Conservation (phyloP, 1,140 invertebrate genomes). For the Cataglyphis hispanica region DNA sequence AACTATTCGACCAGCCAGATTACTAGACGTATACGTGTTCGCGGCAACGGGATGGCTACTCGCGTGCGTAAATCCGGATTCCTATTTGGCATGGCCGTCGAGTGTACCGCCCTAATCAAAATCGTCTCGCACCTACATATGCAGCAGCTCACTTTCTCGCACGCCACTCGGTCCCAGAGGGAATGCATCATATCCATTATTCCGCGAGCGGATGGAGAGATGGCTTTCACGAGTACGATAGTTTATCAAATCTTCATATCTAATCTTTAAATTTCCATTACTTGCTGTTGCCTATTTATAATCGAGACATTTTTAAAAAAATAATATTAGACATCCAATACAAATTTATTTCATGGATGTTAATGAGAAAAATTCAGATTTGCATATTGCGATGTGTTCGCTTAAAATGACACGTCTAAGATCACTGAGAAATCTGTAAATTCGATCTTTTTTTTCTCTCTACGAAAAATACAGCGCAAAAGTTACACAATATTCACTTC, state of each 20-base stretch:
- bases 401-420: not conserved
- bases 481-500: not conserved
- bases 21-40: constrained; percentile 38
- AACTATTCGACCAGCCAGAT: constrained; percentile 55
- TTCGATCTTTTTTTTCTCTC: not conserved
- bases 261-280: not conserved
- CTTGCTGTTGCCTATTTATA: not conserved
- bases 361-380: not conserved
- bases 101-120: constrained; percentile 50
- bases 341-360: not conserved
- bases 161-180: constrained; percentile 1
- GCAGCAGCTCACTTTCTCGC: constrained; percentile 33
- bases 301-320: too few relatives aligned
- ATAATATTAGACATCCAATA: too few relatives aligned
- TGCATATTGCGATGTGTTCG: not conserved
- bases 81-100: constrained; percentile 32
- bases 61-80: constrained; percentile 57
- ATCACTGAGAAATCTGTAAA: not conserved
- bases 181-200: constrained; percentile 25
- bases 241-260: not conserved
- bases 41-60: constrained; percentile 32
- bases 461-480: not conserved
- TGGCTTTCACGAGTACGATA: not conserved
- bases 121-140: constrained; percentile 47
- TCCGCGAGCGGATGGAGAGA: not conserved